A percentile compares a stretch with the other conserved stretches of the same genome.
These are phyloP conservation scores for Brachyptera risi DNA, from an alignment of 2,888 invertebrate species.

Conservation along the genomic window DNA sequence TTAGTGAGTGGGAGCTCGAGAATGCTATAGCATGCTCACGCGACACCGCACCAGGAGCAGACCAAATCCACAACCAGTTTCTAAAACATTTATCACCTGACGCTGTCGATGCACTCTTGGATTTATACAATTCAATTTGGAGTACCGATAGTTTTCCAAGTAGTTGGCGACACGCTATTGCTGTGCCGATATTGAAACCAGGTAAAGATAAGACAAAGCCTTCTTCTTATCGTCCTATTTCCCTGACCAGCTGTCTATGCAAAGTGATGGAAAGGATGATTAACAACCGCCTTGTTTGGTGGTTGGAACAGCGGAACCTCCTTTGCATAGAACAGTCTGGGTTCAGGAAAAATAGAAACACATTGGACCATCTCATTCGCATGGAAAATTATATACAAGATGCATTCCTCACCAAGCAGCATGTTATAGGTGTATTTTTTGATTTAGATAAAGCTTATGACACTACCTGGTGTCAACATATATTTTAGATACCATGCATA, in stretches of 20 bases:
- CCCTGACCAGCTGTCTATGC: constrained; percentile 36
- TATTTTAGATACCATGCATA: constrained; percentile 24
- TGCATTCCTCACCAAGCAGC: constrained; percentile 32
- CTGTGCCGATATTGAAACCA: constrained; percentile 9
- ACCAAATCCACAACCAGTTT: constrained; percentile 11
- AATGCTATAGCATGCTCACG: constrained; percentile 3
- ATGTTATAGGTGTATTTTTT: no score
- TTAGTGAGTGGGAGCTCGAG: not conserved
- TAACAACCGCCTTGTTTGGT: constrained; percentile 33
- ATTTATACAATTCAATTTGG: constrained; percentile 10
- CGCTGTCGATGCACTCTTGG: not conserved
- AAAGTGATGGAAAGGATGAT: constrained; percentile 36
- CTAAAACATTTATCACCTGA: not conserved
- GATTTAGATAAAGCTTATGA: no score
- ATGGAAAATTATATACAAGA: constrained; percentile 33
- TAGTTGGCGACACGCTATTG: constrained; percentile 9
- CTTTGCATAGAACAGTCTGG: constrained; percentile 27
- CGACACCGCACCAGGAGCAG: constrained; percentile 13
- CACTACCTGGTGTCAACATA: constrained; percentile 31
- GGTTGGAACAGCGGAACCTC: constrained; percentile 30
- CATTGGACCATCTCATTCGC: no score
- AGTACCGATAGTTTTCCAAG: constrained; percentile 3
- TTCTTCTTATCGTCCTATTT: constrained; percentile 35
- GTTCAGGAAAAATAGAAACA: no score
- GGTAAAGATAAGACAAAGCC: not conserved